Evolutionary conservation across 2,113 vertebrate genomes (phyloP).

Genomic region (Sphyrna mokarran): DNA sequence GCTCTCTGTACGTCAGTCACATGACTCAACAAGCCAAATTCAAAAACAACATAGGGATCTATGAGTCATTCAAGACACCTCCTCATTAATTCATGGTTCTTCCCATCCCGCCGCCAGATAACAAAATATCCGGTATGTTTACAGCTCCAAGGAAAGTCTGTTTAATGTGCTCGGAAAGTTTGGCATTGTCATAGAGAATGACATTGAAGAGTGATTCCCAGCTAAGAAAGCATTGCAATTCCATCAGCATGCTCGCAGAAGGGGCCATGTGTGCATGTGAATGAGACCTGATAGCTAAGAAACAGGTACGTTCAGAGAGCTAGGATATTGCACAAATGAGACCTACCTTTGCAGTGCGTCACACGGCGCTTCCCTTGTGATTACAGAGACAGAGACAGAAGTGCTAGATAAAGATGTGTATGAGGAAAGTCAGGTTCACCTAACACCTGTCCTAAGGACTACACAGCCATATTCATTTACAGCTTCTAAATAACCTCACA

Average conservation of each 20-base stretch:
- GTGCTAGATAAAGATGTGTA: constrained; percentile 67
- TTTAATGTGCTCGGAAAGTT: not conserved
- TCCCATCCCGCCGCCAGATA: not conserved
- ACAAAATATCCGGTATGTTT: not conserved
- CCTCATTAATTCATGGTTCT: not conserved
- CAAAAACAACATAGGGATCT: not conserved
- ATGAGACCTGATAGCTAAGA: constrained; percentile 44
- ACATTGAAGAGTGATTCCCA: not conserved
- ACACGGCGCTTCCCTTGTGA: constrained; percentile 93
- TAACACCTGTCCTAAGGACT: constrained; percentile 45
- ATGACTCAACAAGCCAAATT: constrained; percentile 9
- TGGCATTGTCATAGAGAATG: not conserved
- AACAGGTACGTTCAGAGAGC: constrained; percentile 55
- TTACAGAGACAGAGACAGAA: constrained; percentile 92
- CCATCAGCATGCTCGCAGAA: constrained; percentile 9
- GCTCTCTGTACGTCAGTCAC: constrained; percentile 36
- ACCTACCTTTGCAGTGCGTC: constrained; percentile 98
- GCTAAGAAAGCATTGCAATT: constrained; percentile 11
- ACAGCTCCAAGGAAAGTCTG: not conserved
- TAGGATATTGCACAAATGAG: constrained; percentile 52
- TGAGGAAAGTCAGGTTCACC: constrained; percentile 49
- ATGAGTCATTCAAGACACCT: not conserved
- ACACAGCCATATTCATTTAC: constrained; percentile 32
- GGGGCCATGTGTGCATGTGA: constrained; percentile 32
- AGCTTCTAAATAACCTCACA: not conserved